phyloP scores from a whole-genome alignment of 1,140 invertebrate genomes.

The Stegodyphus mimosarum region DNA sequence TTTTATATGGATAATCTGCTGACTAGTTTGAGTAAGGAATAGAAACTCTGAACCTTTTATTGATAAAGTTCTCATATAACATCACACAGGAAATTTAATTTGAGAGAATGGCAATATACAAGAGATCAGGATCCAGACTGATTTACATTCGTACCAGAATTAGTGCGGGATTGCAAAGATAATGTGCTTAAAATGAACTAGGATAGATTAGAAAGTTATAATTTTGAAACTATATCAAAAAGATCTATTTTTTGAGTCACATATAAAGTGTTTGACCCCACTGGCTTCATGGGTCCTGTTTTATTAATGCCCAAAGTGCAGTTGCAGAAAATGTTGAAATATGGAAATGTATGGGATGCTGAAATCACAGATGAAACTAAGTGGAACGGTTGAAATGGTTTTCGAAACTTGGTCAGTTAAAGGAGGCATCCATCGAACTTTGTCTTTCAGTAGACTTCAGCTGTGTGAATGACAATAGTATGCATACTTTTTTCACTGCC shows the following conservation, averaged over 20 bases:
- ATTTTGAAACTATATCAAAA: slow-evolving; percentile 7
- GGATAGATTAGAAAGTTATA: not conserved
- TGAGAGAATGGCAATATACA: slow-evolving; percentile 11
- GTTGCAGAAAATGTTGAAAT: too few relatives aligned
- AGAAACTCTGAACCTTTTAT: not conserved
- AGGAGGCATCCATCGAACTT: too few relatives aligned
- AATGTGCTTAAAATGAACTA: not conserved
- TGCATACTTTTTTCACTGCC: too few relatives aligned
- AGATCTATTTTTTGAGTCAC: not conserved
- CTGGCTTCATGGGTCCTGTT: not conserved
- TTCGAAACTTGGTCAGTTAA: too few relatives aligned
- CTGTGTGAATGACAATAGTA: too few relatives aligned
- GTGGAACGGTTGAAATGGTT: too few relatives aligned
- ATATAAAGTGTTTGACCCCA: slow-evolving; percentile 11
- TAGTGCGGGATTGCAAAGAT: not conserved
- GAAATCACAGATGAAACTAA: too few relatives aligned
- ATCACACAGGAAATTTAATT: not conserved
- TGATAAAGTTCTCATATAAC: not conserved
- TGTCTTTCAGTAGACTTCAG: too few relatives aligned
- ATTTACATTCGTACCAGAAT: not conserved
- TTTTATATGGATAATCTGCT: slow-evolving; percentile 32
- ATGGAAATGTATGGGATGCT: too few relatives aligned
- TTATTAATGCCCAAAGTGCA: too few relatives aligned
- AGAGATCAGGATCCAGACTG: not conserved
- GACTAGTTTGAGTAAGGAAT: not conserved